Conservation (phyloP, 2,797 vertebrate genomes). For the Manis crassicaudata region DNA sequence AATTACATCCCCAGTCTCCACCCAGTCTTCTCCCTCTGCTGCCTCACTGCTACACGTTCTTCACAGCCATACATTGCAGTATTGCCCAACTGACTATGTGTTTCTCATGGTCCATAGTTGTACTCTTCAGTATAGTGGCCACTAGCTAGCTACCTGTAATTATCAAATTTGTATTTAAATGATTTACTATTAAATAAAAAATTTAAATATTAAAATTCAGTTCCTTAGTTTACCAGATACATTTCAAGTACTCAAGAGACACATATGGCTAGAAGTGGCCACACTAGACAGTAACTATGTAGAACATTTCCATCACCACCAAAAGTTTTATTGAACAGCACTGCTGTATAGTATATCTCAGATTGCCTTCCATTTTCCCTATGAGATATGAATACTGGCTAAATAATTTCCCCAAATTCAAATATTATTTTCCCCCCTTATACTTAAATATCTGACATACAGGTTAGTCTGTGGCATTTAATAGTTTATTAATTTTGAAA, state of each 20-base stretch:
- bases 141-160: background rate
- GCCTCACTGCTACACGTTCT: background rate
- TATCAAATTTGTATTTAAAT: background rate
- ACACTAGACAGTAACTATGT: background rate
- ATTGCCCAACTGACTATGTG: background rate
- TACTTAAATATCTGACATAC: background rate
- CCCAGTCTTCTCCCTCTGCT: background rate
- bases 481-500: constrained; percentile 71
- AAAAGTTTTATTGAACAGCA: background rate
- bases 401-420: constrained; percentile 14
- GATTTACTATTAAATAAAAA: background rate
- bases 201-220: background rate
- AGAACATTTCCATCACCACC: background rate
- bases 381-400: background rate
- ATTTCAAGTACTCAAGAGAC: background rate
- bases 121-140: background rate
- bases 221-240: background rate
- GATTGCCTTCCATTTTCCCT: background rate
- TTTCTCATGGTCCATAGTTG: background rate
- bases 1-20: background rate
- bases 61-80: background rate
- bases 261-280: background rate
- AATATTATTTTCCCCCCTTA: background rate
- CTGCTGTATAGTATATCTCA: background rate
- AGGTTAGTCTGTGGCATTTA: constrained; percentile 65